Base-by-base conservation (phyloP, 1,140 invertebrate species). In the Littorina saxatilis region DNA sequence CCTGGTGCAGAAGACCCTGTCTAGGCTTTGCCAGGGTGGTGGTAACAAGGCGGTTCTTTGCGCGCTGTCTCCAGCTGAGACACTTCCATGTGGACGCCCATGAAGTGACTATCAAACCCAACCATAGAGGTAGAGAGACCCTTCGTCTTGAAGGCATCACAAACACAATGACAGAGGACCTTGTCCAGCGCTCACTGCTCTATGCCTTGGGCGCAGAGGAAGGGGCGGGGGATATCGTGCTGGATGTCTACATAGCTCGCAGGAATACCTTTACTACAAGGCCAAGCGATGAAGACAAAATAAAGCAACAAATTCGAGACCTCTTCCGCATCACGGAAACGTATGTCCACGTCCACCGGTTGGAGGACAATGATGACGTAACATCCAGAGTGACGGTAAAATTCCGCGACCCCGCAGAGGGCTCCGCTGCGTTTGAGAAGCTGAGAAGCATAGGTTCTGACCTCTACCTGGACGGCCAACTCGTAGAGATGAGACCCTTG, bases 1-100 rank as follows among this genome's bases (percentile, higher is more conserved):
- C 74, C 4, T 90, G 89, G 89, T 85, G 83, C 58, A 76, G 84
- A 70, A 58, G 88, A 40, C 76, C 11, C 40, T 75, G n/a, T 15
- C 82, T 75, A 32, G 88, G 86, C 20, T 75, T 78, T 78, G 88
- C 85, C 29, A 87, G 80, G 77, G 84, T 85, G 2, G 23, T 29
- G 17, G n/a, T 82, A 13, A 32, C 39, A 4, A 13, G 35, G 29
- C 75, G 61, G 17, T n/a, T 74, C 43, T 23, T 52, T 39, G 50
- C 50, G 9, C 0, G 13, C 9, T 27, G 50, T 39, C 43, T 63
- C 9, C 29, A 15, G 58, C 15, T 7, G 23, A 32, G n/a, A 0
- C 29, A 11, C n/a, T 9, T 83, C 9, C 0, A 32, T 9, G 47
- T 80, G 9, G 73, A 74, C 27, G 58, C 17, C 66, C n/a, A n/a